Conservation (phyloP, 2,797 vertebrate genomes). For the Artibeus lituratus region DNA sequence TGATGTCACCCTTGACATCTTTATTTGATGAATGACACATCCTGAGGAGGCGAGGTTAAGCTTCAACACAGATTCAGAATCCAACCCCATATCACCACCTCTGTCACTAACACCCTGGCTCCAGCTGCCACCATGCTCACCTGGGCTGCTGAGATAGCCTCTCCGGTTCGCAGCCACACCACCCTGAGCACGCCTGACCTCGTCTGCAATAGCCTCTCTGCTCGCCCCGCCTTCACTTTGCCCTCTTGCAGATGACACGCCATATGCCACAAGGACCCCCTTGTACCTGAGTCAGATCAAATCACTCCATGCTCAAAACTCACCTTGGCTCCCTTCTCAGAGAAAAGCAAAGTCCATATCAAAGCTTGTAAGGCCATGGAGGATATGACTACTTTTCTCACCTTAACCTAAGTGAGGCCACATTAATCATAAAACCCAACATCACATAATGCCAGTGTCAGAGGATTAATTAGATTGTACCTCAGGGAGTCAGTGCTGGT, state of each 20-base stretch:
- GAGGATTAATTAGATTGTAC: background rate
- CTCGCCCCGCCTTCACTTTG: background rate
- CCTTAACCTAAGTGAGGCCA: background rate
- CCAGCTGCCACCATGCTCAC: background rate
- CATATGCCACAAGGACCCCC: background rate
- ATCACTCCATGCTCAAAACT: background rate
- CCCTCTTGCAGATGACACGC: background rate
- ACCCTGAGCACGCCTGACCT: no score
- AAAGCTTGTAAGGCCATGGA: background rate
- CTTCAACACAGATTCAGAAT: background rate
- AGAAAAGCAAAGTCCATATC: background rate
- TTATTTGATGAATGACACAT: background rate
- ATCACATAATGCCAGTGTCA: background rate
- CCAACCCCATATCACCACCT: background rate
- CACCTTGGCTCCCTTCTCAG: background rate
- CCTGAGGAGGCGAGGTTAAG: background rate
- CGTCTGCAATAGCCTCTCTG: background rate
- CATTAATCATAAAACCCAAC: background rate
- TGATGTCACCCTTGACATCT: background rate
- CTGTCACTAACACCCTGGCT: background rate
- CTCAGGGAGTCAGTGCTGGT: background rate
- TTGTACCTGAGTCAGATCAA: background rate
- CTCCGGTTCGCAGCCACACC: no score
- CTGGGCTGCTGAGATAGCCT: background rate
- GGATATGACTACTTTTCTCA: background rate